Base-by-base conservation (phyloP, 2,797 vertebrate genomes). In the Poeciliopsis turneri region DNA sequence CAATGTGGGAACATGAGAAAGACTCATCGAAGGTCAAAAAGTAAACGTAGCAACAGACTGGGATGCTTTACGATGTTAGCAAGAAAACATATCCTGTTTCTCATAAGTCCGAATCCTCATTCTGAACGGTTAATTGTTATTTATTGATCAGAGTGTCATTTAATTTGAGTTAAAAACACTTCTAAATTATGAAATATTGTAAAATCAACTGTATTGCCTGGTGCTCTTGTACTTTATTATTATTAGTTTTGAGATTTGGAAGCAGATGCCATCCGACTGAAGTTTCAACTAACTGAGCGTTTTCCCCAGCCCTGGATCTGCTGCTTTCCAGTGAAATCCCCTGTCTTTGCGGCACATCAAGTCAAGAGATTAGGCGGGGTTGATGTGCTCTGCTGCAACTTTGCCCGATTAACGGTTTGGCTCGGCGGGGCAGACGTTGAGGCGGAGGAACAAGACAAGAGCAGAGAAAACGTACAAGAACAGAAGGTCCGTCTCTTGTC, bases 401-500 rank as follows among this genome's bases (percentile, higher is more conserved):
- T 64, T 45, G 47, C 59, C 66, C 36, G 77, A 59, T 83, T 76
- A 83, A 53, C 78, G 39, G 18, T 82, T 76, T 41, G 71, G 75
- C 77, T 78, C 82, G 87, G 61, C 30, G 61, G 77, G 73, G 46
- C 70, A 75, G 47, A 74, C 33, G 68, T 11, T 33, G 51, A 53
- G 70, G 74, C 46, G 88, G 75, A 33, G 33, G 25, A 51, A 74
- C 55, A 66, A 57, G 36, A 78, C 68, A 51, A 33, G 33, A 8
- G 68, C n/a, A 74, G 16, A 78, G 51, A 82, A 75, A 78, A 80
- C 33, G 64, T 78, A 53, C 4, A 10, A 68, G 87, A 78, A 55
- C 76, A 79, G 77, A 79, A 59, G 81, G 82, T 73, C 82, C 41
- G 23, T 86, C 76, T 87, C 72, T 59, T 83, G 64, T 82, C 76